phyloP scores from a whole-genome alignment of 1,140 invertebrate genomes.

The Maniola jurtina region DNA sequence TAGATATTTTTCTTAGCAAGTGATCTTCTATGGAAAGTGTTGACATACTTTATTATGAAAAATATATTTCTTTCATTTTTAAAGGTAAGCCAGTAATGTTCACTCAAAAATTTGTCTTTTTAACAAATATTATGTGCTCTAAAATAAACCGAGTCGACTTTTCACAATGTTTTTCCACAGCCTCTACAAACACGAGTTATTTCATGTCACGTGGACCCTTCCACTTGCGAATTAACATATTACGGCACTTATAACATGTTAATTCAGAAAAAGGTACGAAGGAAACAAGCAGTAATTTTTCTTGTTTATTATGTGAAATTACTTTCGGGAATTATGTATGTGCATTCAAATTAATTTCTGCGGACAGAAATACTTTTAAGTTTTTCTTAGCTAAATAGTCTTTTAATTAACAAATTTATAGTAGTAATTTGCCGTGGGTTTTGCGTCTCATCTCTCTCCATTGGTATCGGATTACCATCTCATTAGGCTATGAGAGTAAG shows the following conservation, averaged over 20 bases:
- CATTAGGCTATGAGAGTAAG: too few species aligned
- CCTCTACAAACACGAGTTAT: constrained; percentile 27
- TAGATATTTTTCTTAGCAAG: too few species aligned
- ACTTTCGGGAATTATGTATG: constrained; percentile 3
- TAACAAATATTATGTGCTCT: constrained; percentile 26
- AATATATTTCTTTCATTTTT: neutral
- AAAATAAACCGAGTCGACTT: constrained; percentile 18
- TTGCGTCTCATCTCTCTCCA: too few species aligned
- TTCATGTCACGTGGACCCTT: constrained; percentile 15
- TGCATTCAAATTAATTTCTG: neutral
- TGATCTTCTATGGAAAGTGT: neutral
- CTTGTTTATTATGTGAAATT: constrained; percentile 9
- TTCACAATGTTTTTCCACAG: constrained; percentile 16
- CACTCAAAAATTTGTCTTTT: constrained; percentile 7
- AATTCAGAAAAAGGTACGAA: constrained; percentile 20
- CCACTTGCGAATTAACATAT: constrained; percentile 28
- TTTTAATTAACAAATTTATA: too few species aligned
- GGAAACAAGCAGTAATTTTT: constrained; percentile 35
- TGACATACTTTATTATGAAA: too few species aligned
- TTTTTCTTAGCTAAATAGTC: too few species aligned
- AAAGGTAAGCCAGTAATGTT: neutral
- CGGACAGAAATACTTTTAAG: neutral
- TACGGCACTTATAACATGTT: constrained; percentile 24
- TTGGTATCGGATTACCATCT: too few species aligned
- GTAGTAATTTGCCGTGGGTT: too few species aligned